Evolutionary conservation across 2,888 invertebrate species (phyloP).

Genomic region (Julus scanicus): DNA sequence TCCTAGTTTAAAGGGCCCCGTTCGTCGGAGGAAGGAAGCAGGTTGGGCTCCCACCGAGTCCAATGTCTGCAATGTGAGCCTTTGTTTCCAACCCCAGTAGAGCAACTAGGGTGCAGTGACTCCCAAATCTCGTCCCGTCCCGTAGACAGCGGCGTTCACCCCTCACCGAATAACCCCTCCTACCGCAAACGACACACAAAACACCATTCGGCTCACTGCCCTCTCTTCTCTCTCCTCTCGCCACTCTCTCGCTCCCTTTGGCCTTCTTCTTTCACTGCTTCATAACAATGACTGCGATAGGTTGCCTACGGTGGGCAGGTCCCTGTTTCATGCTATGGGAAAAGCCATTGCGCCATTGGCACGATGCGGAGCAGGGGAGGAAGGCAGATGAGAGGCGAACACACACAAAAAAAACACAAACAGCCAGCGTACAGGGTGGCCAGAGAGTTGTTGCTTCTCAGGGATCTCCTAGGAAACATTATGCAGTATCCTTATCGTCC

Average conservation of each 20-base stretch:
- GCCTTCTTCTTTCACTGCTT: conserved; percentile 38
- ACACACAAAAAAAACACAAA: not conserved
- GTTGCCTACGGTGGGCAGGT: conserved; percentile 14
- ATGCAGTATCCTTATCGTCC: too few relatives aligned
- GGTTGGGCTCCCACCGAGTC: not conserved
- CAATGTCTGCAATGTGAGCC: not conserved
- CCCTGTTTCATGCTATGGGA: not conserved
- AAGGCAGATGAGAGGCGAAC: not conserved
- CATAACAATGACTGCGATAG: conserved; percentile 40
- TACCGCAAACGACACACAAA: conserved; percentile 24
- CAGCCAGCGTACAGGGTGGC: not conserved
- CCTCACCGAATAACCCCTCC: conserved; percentile 40
- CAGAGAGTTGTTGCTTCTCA: too few relatives aligned
- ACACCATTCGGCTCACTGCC: conserved; percentile 45
- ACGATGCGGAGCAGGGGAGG: conserved; percentile 8
- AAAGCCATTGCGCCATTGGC: conserved; percentile 37
- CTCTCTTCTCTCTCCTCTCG: not conserved
- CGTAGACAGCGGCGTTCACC: conserved; percentile 28
- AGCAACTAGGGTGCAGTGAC: conserved; percentile 41
- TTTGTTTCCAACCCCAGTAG: conserved; percentile 28
- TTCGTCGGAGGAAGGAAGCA: not conserved
- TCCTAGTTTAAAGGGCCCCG: not conserved
- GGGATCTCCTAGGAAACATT: too few relatives aligned
- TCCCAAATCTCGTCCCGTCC: not conserved
- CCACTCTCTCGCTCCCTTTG: not conserved